Evolutionary conservation across 2,888 invertebrate species (phyloP).

Genomic region (Parapristionchus giblindavisi): DNA sequence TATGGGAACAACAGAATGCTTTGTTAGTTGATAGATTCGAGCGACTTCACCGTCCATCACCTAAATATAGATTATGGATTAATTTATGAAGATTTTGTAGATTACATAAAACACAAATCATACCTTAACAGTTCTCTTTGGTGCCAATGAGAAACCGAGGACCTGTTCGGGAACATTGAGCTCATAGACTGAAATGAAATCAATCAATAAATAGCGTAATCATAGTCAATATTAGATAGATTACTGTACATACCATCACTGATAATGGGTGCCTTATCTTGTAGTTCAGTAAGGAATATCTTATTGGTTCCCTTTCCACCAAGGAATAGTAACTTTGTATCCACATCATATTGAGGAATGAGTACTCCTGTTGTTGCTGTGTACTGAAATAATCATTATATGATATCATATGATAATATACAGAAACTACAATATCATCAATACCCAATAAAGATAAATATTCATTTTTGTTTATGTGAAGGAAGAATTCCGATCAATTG

Average conservation of each 20-base stretch:
- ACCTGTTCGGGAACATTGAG: conserved; percentile 89
- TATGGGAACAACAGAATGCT: conserved; percentile 86
- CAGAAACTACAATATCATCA: neutral
- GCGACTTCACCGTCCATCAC: conserved; percentile 95
- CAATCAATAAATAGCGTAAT: no score
- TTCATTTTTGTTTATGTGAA: no score
- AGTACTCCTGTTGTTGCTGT: conserved; percentile 76
- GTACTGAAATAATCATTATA: conserved; percentile 9
- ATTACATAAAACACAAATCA: neutral
- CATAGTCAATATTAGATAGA: neutral
- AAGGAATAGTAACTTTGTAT: conserved; percentile 92
- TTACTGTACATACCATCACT: conserved; percentile 42
- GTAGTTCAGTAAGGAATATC: conserved; percentile 86
- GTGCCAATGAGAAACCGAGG: conserved; percentile 89
- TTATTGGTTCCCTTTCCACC: conserved; percentile 89
- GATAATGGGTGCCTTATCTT: conserved; percentile 78
- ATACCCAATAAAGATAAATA: no score
- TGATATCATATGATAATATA: neutral
- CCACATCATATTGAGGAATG: conserved; percentile 90
- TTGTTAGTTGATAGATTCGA: conserved; percentile 85
- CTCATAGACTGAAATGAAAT: conserved; percentile 74
- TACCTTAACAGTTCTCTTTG: conserved; percentile 82
- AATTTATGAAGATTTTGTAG: neutral
- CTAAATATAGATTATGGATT: neutral
- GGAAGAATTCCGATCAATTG: no score